phyloP scores from a whole-genome alignment of 2,113 vertebrate genomes.

The Prionailurus viverrinus region DNA sequence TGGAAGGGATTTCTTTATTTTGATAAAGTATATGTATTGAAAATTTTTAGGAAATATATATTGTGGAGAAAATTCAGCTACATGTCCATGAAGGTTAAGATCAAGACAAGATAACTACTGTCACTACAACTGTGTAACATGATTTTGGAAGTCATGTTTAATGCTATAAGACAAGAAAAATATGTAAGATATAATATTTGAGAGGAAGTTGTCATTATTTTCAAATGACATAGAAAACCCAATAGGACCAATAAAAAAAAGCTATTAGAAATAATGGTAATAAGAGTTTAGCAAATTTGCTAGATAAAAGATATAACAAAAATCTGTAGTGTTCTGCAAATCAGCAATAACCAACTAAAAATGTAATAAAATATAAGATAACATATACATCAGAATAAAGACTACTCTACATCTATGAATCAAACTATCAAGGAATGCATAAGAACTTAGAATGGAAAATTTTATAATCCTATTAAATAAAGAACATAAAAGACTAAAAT shows the following conservation, averaged over 20 bases:
- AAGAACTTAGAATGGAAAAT: neutral
- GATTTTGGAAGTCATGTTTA: conserved; percentile 7
- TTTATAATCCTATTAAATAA: neutral
- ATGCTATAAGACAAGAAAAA: conserved; percentile 1
- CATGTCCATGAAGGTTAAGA: neutral
- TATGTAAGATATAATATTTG: neutral
- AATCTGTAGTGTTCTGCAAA: neutral
- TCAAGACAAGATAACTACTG: neutral
- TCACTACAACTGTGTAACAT: neutral
- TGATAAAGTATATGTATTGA: neutral
- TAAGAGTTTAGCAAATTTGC: neutral
- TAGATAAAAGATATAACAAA: neutral
- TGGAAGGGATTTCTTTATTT: neutral
- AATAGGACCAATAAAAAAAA: neutral
- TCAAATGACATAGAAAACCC: neutral
- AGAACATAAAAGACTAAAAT: neutral
- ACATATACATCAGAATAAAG: neutral
- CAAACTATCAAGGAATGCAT: neutral
- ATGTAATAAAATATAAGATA: neutral
- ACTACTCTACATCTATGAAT: neutral
- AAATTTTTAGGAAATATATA: neutral
- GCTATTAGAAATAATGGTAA: neutral
- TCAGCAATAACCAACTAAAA: conserved; percentile 23
- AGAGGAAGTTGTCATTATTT: neutral
- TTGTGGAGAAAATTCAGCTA: neutral